These are phyloP conservation scores for Scomber japonicus DNA, from an alignment of 2,113 vertebrate genomes.

Conservation along the genomic window DNA sequence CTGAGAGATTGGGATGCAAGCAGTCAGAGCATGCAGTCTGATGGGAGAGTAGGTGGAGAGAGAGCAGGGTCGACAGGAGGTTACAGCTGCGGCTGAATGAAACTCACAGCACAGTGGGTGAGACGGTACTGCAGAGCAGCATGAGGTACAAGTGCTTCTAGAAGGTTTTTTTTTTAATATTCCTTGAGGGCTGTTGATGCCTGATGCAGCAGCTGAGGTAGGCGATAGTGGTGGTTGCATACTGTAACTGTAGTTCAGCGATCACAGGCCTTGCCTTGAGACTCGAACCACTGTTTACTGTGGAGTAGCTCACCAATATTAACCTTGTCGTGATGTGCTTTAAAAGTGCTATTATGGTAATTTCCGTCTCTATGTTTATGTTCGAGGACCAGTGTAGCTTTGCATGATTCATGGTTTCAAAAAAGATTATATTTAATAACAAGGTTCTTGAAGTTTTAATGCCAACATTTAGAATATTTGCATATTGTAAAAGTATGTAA, in stretches of 20 bases:
- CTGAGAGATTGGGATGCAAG: constrained; percentile 32
- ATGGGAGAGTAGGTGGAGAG: constrained; percentile 32
- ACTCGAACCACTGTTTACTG: neutral
- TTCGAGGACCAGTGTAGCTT: no score
- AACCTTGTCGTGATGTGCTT: no score
- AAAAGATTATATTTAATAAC: no score
- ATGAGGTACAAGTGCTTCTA: constrained; percentile 21
- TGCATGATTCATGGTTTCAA: no score
- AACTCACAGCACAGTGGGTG: constrained; percentile 10
- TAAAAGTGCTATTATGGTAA: no score
- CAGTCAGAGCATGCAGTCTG: constrained; percentile 31
- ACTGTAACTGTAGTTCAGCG: neutral
- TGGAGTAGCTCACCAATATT: no score
- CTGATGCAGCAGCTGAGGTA: constrained; percentile 33
- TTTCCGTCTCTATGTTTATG: no score
- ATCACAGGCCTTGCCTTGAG: neutral
- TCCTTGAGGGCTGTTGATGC: constrained; percentile 25
- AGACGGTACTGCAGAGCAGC: constrained; percentile 32
- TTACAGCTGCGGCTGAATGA: constrained; percentile 49
- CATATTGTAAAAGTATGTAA: no score
- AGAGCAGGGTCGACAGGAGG: constrained; percentile 52
- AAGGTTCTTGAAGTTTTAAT: no score
- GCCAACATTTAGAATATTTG: no score
- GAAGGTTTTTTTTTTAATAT: neutral
- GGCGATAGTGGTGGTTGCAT: neutral